These are phyloP conservation scores for Lasioglossum zephyrum DNA, from an alignment of 2,888 invertebrate species.

Conservation along the genomic window DNA sequence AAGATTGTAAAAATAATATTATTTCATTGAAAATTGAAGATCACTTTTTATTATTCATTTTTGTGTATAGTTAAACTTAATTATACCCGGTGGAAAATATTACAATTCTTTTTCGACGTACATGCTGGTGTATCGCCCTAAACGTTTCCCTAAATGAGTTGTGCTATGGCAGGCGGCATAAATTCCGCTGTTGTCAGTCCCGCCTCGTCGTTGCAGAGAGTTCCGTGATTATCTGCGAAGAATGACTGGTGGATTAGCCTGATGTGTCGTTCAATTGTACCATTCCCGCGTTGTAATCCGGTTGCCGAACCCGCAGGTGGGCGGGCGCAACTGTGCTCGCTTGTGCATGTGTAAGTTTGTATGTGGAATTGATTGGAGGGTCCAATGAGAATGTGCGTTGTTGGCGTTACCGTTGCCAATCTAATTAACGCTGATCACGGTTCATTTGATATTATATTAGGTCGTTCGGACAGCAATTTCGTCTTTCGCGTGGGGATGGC, in stretches of 20 bases:
- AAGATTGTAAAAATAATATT: no score
- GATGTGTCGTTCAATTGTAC: slow-evolving; percentile 37
- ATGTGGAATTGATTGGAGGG: slow-evolving; percentile 53
- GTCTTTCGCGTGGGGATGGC: no score
- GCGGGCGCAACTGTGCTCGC: not conserved
- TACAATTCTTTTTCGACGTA: not conserved
- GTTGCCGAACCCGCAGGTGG: slow-evolving; percentile 22
- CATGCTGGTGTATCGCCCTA: not conserved
- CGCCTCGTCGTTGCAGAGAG: not conserved
- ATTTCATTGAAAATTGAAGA: no score
- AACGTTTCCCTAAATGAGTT: not conserved
- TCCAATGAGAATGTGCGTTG: slow-evolving; percentile 50
- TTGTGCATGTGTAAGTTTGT: not conserved
- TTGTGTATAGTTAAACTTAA: no score
- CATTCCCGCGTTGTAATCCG: slow-evolving; percentile 45
- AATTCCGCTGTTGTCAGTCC: not conserved
- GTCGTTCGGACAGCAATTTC: no score
- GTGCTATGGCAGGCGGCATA: not conserved
- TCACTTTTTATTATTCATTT: no score
- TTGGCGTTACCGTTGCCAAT: slow-evolving; percentile 52
- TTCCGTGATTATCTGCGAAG: slow-evolving; percentile 18
- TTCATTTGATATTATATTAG: slow-evolving; percentile 48
- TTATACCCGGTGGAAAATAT: no score
- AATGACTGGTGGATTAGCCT: slow-evolving; percentile 44
- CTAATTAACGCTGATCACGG: slow-evolving; percentile 63